A percentile compares a stretch with the other conserved stretches of the same genome.
Evolutionary conservation across 2,113 vertebrate species (phyloP).

Genomic region (Chaenogobius annularis): DNA sequence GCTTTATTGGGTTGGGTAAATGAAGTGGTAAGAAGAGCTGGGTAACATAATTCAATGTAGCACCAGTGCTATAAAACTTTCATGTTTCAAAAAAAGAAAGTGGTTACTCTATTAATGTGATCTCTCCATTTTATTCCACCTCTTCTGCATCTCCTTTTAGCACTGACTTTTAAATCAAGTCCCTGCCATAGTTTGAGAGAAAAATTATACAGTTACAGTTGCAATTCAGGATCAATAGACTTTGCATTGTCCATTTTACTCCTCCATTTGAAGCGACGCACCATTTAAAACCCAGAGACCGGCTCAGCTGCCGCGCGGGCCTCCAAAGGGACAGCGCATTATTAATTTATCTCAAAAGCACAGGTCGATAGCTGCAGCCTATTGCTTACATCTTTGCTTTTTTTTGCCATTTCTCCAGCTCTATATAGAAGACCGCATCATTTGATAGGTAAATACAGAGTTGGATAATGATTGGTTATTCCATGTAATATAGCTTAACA

Average conservation of each 20-base stretch:
- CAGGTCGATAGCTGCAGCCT: constrained; percentile 65
- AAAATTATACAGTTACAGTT: constrained; percentile 52
- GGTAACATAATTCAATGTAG: neutral
- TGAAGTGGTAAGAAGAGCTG: neutral
- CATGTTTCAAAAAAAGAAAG: neutral
- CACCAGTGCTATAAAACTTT: neutral
- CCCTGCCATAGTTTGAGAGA: constrained; percentile 34
- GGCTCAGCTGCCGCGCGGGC: constrained; percentile 52
- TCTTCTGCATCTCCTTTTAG: constrained; percentile 28
- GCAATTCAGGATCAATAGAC: constrained; percentile 68
- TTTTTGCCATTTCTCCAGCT: constrained; percentile 33
- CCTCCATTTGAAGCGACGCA: constrained; percentile 69
- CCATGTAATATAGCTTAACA: neutral
- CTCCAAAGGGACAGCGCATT: constrained; percentile 57
- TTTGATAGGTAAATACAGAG: constrained; percentile 3
- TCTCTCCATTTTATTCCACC: constrained; percentile 19
- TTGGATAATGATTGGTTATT: constrained; percentile 4
- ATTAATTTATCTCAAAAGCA: constrained; percentile 73
- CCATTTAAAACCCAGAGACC: constrained; percentile 65
- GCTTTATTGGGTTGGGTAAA: too few species aligned
- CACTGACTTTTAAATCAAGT: constrained; percentile 55
- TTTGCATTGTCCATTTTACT: constrained; percentile 64
- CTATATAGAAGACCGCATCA: constrained; percentile 17
- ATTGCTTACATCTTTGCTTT: constrained; percentile 46
- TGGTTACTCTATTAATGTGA: constrained; percentile 1